These are phyloP conservation scores for Oeneis ivallda DNA, from an alignment of 2,888 invertebrate species.

Conservation along the genomic window DNA sequence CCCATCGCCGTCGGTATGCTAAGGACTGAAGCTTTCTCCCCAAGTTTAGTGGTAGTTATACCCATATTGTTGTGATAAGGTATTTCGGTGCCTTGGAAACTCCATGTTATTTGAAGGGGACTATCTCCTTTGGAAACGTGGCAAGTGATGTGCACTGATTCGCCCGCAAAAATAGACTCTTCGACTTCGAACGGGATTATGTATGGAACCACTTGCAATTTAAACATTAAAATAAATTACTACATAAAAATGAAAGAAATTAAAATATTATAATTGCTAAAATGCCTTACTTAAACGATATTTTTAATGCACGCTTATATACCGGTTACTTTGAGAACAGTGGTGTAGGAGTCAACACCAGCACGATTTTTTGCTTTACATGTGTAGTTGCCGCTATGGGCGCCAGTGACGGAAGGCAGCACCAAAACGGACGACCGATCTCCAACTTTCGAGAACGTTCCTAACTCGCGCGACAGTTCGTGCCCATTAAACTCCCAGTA, in stretches of 20 bases:
- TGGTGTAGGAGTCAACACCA: slow-evolving; percentile 74
- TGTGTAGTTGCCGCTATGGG: slow-evolving; percentile 82
- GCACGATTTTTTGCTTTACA: slow-evolving; percentile 81
- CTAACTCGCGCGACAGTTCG: slow-evolving; percentile 69
- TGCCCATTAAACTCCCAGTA: slow-evolving; percentile 84
- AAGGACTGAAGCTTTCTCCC: slow-evolving; percentile 80
- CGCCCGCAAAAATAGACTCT: slow-evolving; percentile 85
- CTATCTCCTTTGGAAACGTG: slow-evolving; percentile 87
- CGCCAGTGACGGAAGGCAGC: slow-evolving; percentile 74
- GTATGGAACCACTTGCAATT: slow-evolving; percentile 80
- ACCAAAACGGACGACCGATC: slow-evolving; percentile 74
- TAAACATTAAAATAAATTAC: slow-evolving; percentile 40
- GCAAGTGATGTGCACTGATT: slow-evolving; percentile 85
- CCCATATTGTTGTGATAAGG: slow-evolving; percentile 78
- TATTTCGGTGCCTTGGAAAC: slow-evolving; percentile 84
- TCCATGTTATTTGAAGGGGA: slow-evolving; percentile 87
- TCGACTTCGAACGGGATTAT: slow-evolving; percentile 86
- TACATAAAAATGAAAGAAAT: slow-evolving; percentile 34
- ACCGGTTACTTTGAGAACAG: slow-evolving; percentile 80
- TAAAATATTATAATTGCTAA: slow-evolving; percentile 27
- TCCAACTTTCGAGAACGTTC: slow-evolving; percentile 70
- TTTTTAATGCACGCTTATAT: slow-evolving; percentile 36
- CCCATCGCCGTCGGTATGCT: slow-evolving; percentile 82
- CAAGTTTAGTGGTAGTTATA: slow-evolving; percentile 78
- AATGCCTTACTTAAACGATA: slow-evolving; percentile 16